Evolutionary conservation across 2,888 invertebrate species (phyloP), one percentile per base, ranked within the genome.

Genomic region (Gymnosoma rotundatum): DNA sequence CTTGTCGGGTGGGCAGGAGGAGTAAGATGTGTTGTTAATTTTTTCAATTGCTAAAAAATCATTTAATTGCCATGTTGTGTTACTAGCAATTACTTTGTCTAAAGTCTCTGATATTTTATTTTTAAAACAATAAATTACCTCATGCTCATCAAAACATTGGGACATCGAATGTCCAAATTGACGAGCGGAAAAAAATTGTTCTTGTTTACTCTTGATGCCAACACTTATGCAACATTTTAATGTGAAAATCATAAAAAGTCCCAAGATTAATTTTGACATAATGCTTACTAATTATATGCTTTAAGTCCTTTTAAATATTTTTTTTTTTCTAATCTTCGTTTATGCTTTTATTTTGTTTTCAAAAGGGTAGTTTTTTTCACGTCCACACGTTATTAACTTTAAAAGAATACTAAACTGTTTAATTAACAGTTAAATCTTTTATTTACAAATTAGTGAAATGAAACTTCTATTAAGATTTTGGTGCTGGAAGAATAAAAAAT

Each of bases 21-120:
- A 2, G 1, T 48, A 16, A 8, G 9, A 12, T 10, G 4, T 42
- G 12, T 42, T 42, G 1, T 78, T 52, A 85, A 90, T 87, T 70
- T 86, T 88, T 78, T 90, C 91, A 25, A 92, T 81, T 66, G 87
- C 82, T 7, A 92, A 80, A 56, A 88, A 91, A 50, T 91, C 91
- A 87, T 88, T 90, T 36, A 91, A 84, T 4, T 89, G 84, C 92
- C 92, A 92, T 2, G 90, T 91, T 45, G 86, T 88, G 75, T 92
- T 91, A 75, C 91, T 92, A 85, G 88, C 87, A 10, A 93, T 88
- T 3, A 93, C 93, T 12, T 90, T 90, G 82, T 93, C 93, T 60
- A 94, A 87, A 12, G 91, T 83, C 8, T 91, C 88, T 54, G 93
- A 86, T 0, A 92, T 89, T 84, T 91, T 90, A 78, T 90, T 91